Evolutionary conservation across 2,113 vertebrate species (phyloP).

Genomic region (Aptenodytes forsteri): DNA sequence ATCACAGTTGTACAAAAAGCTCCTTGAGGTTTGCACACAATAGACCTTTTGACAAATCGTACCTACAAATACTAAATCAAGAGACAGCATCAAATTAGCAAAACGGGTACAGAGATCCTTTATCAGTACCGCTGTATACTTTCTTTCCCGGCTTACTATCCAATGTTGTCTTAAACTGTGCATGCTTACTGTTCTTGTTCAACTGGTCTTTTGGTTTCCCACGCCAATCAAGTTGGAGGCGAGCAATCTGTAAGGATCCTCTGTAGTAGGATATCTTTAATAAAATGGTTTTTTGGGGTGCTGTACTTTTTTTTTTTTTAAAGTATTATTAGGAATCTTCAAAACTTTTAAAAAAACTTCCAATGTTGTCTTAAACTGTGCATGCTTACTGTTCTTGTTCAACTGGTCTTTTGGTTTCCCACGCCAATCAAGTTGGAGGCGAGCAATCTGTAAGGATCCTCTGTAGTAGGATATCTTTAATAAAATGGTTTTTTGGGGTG

Average conservation of each 20-base stretch:
- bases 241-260: not conserved
- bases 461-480: not conserved
- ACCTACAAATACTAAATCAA: not conserved
- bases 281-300: accelerated
- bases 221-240: not conserved
- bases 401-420: not conserved
- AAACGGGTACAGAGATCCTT: not conserved
- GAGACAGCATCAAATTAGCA: not conserved
- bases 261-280: not conserved
- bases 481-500: accelerated
- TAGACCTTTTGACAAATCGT: not conserved
- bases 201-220: not conserved
- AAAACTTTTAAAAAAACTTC: too few relatives aligned
- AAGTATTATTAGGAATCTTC: not conserved
- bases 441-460: not conserved
- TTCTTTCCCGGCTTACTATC: not conserved
- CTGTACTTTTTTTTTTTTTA: not conserved
- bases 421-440: not conserved
- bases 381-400: not conserved
- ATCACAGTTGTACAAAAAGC: not conserved
- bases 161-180: not conserved
- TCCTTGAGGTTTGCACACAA: not conserved
- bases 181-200: not conserved
- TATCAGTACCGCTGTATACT: accelerated
- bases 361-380: not conserved